Percentiles rank a stretch among this genome's conserved stretches.
Conservation (phyloP, 2,888 invertebrate genomes). For the Drosophila kanekoi region DNA sequence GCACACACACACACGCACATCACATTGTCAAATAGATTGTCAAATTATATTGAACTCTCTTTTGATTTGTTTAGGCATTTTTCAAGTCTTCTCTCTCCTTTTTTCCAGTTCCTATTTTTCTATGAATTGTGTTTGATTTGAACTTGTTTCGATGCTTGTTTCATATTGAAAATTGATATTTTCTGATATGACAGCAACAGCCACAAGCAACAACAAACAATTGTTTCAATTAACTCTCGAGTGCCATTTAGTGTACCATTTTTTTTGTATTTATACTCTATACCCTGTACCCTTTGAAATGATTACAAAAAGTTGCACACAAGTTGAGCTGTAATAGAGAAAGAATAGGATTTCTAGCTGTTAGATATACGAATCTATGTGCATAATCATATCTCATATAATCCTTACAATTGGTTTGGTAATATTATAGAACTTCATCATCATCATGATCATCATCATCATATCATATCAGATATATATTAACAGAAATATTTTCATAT, state of each 20-base stretch:
- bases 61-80: constrained; percentile 58
- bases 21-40: constrained; percentile 34
- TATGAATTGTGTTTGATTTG: constrained; percentile 26
- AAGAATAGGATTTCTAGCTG: too few species aligned
- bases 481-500: too few species aligned
- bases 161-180: constrained; percentile 55
- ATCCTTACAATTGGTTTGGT: too few species aligned
- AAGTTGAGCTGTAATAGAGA: background rate
- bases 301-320: too few species aligned
- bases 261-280: constrained; percentile 12
- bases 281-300: constrained; percentile 7
- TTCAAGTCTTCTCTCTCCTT: constrained; percentile 4
- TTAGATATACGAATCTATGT: too few species aligned
- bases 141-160: constrained; percentile 50
- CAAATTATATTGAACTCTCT: constrained; percentile 45
- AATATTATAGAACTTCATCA: too few species aligned
- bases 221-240: constrained; percentile 57
- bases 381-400: too few species aligned
- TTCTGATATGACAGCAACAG: constrained; percentile 40
- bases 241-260: constrained; percentile 32
- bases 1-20: constrained; percentile 13
- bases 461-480: too few species aligned
- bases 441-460: too few species aligned
- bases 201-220: constrained; percentile 26
- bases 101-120: constrained; percentile 24